These are phyloP conservation scores for Chlorodrepanis virens DNA, from an alignment of 2,113 vertebrate species.

Conservation along the genomic window DNA sequence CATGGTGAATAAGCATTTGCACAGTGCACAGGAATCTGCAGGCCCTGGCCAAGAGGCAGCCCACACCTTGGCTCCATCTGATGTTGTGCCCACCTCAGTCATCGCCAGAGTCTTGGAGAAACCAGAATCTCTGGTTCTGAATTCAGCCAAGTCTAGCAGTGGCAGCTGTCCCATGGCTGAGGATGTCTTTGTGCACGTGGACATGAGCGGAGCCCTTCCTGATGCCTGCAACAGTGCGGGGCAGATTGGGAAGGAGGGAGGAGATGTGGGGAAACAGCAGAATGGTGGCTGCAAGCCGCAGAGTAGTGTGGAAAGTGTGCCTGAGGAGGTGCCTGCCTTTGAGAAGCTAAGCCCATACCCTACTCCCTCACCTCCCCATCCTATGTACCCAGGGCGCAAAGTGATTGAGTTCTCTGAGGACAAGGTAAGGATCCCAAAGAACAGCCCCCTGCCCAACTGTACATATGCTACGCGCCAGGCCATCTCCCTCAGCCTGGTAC, in stretches of 20 bases:
- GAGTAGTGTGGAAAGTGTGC: slow-evolving; percentile 70
- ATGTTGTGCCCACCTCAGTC: slow-evolving; percentile 91
- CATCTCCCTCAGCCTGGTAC: slow-evolving; percentile 94
- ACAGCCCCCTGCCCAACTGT: slow-evolving; percentile 95
- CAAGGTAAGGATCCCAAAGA: slow-evolving; percentile 94
- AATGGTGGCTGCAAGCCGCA: slow-evolving; percentile 83
- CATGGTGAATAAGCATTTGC: slow-evolving; percentile 95
- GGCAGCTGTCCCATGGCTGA: slow-evolving; percentile 84
- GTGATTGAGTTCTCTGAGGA: slow-evolving; percentile 98
- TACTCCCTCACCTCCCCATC: slow-evolving; percentile 81
- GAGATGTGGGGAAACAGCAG: slow-evolving; percentile 42
- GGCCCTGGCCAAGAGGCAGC: slow-evolving; percentile 69
- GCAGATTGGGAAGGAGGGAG: slow-evolving; percentile 33
- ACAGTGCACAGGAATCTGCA: slow-evolving; percentile 75
- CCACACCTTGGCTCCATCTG: slow-evolving; percentile 78
- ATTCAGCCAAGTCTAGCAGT: slow-evolving; percentile 91
- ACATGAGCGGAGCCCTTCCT: slow-evolving; percentile 84
- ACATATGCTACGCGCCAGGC: slow-evolving; percentile 96
- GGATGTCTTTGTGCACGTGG: slow-evolving; percentile 96
- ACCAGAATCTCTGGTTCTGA: slow-evolving; percentile 92
- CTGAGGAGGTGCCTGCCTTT: slow-evolving; percentile 79
- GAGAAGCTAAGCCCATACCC: slow-evolving; percentile 94
- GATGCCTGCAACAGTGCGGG: slow-evolving; percentile 24
- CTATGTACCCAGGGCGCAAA: slow-evolving; percentile 89
- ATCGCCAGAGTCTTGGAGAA: slow-evolving; percentile 96